Base-by-base conservation (phyloP, 2,113 vertebrate genomes). In the Actenoides hombroni region DNA sequence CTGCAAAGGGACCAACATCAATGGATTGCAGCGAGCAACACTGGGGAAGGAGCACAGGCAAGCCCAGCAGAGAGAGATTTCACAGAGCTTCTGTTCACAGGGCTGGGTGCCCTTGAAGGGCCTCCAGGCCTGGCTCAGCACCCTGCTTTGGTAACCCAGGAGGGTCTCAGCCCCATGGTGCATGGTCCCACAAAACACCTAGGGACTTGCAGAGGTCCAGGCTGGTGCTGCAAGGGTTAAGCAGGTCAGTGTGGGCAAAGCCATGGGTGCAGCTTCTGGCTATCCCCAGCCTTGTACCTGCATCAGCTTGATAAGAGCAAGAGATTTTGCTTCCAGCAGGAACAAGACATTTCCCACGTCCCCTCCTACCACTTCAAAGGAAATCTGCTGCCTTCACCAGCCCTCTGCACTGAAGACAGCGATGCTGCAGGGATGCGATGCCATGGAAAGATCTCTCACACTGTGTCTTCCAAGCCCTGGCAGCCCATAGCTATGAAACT, bases 1-100 rank as follows among this genome's bases (percentile, higher is more conserved):
- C 99, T 99, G 90, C 39, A 86, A 83, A 92, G 56, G 39, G 39
- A 69, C 6, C 56, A 26, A 59, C 51, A 42, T 56, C 79, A 87
- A 1, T 0, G 16, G 44, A 46, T 5, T 0, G 8, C 54, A 77
- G 33, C 31, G 6, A 57, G 20, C 21, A 31, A 18, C 11, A 10
- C 1, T 5, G 21, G 42, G 37, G 33, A 77, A 86, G 60, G 14
- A 90, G 59, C 2, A 9, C 25, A 31, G 19, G 7, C 24, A 51
- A 88, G 35, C 19, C 26, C n/a, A 53, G 53, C 44, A 42, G 7
- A 63, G 29, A 67, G 28, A 77, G 49, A 67, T n/a, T 48, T 61
- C 20, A 42, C 25, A 71, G 28, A 54, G n/a, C n/a, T n/a, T 75
- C 54, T 76, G 73, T 19, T 54, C 46, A 28, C 10, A 48, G 29